phyloP scores from a whole-genome alignment of 1,140 invertebrate species.

The Drosophila nigromelanica region DNA sequence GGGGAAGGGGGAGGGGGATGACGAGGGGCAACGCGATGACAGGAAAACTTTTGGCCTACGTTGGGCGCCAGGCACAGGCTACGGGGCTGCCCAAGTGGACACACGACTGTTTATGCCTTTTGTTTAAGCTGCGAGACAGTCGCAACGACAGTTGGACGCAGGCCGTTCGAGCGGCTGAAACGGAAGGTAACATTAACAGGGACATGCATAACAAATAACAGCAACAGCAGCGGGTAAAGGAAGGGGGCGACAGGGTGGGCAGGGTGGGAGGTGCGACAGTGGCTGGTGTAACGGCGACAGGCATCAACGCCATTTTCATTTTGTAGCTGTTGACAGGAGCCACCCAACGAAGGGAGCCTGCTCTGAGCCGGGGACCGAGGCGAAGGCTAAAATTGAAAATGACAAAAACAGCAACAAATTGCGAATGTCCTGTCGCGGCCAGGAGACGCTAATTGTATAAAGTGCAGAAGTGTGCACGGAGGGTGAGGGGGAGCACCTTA shows the following conservation, averaged over 20 bases:
- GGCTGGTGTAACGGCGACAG: constrained; percentile 50
- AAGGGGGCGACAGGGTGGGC: background rate
- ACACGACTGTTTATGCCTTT: constrained; percentile 37
- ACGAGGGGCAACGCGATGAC: background rate
- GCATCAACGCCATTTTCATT: constrained; percentile 76
- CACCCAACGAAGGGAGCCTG: constrained; percentile 8
- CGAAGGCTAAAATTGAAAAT: constrained; percentile 56
- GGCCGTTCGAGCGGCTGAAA: constrained; percentile 1
- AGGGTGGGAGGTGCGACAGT: background rate
- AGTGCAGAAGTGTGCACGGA: background rate
- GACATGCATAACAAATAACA: constrained; percentile 56
- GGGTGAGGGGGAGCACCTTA: background rate
- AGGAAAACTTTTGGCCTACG: constrained; percentile 32
- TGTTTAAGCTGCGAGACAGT: constrained; percentile 17
- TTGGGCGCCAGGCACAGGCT: background rate
- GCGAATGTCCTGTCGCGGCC: constrained; percentile 21
- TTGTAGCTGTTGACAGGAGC: constrained; percentile 66
- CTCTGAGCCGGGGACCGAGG: background rate
- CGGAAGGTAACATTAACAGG: constrained; percentile 42
- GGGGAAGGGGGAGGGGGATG: background rate
- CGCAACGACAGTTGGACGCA: background rate
- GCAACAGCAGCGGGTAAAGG: background rate
- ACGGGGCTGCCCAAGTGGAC: constrained; percentile 21
- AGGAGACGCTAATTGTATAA: constrained; percentile 44
- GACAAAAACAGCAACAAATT: constrained; percentile 45